Base-by-base conservation (phyloP, 2,797 vertebrate species). In the Cuniculus paca region DNA sequence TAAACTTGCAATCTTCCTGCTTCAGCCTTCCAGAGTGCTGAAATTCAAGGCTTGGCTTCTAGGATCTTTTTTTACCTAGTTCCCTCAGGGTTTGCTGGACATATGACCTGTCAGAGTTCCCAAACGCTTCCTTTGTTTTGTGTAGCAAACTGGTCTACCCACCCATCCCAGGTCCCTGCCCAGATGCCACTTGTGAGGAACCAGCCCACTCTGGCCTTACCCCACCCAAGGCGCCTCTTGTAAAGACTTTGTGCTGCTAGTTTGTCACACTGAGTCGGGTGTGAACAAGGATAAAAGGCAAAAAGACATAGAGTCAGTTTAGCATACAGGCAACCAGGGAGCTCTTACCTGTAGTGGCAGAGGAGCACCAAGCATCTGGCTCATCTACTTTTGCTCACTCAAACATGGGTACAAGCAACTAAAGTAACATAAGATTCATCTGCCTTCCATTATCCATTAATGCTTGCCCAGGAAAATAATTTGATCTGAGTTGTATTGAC, bases 61-160 rank as follows among this genome's bases (percentile, higher is more conserved):
- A 61, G 12, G 52, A 75, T 58, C 13, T 90, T 95, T 95, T 90
- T 56, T 65, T 65, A 88, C 13, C 42, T 28, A 81, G 70, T 61
- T 1, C 22, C 89, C 14, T 22, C 17, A 81, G 63, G 60, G 42
- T 48, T 56, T 80, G 36, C 28, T 91, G 39, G 79, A 63, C 70
- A 61, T 34, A 60, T 84, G 60, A 78, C 42, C 75, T 89, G 50
- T 91, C 54, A 19, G 24, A 82, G 61, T 94, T 82, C 20, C 34
- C 72, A 88, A 56, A 54, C 0, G 42, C 42, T 95, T 91, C 54
- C 42, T 78, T 87, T 52, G 36, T 16, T 16, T 92, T 92, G 28
- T 61, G 12, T 61, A 61, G 11, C 5, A 28, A 28, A 61, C 60
- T 13, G 28, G 11, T 31, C 60, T 31, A 61, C 12, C 26, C 12